These are phyloP conservation scores for Hemicentrotus pulcherrimus DNA, from an alignment of 35 echinoderm and acorn worm species.

Conservation along the genomic window DNA sequence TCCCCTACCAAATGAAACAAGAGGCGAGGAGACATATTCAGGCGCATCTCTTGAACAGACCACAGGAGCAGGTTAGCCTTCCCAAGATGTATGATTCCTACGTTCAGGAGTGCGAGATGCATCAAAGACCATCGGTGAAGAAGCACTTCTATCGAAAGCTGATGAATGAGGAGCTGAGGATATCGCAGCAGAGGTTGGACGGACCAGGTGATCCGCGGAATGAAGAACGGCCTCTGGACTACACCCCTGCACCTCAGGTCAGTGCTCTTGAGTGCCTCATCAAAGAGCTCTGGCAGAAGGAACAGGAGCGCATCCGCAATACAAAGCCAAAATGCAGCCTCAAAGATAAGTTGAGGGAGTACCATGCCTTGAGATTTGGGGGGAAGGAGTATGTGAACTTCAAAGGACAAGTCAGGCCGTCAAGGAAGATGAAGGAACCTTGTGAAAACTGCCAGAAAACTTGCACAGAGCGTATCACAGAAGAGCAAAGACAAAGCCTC, in stretches of 20 bases:
- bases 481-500: conserved; percentile 7
- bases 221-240: conserved; percentile 20
- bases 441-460: conserved; percentile 32
- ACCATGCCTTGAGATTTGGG: conserved; percentile 29
- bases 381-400: conserved; percentile 54
- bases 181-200: conserved; percentile 3
- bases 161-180: conserved; percentile 39
- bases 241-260: conserved; percentile 16
- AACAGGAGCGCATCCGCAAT: conserved; percentile 17
- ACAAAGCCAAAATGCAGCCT: not conserved
- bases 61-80: conserved; percentile 20
- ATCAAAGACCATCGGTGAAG: conserved; percentile 17
- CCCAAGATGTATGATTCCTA: conserved; percentile 34
- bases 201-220: not conserved
- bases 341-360: conserved; percentile 16
- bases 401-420: conserved; percentile 34
- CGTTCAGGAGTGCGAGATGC: conserved; percentile 34
- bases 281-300: conserved; percentile 32
- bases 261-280: conserved; percentile 41
- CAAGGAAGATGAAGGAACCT: conserved; percentile 29
- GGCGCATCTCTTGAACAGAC: not conserved
- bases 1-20: not conserved
- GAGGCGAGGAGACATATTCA: conserved; percentile 28
- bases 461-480: conserved; percentile 25
- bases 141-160: conserved; percentile 46